A percentile compares a stretch with the other conserved stretches of the same genome.
phyloP scores from a whole-genome alignment of 35 echinoderm and acorn worm genomes.

The Ophioderma brevispina region DNA sequence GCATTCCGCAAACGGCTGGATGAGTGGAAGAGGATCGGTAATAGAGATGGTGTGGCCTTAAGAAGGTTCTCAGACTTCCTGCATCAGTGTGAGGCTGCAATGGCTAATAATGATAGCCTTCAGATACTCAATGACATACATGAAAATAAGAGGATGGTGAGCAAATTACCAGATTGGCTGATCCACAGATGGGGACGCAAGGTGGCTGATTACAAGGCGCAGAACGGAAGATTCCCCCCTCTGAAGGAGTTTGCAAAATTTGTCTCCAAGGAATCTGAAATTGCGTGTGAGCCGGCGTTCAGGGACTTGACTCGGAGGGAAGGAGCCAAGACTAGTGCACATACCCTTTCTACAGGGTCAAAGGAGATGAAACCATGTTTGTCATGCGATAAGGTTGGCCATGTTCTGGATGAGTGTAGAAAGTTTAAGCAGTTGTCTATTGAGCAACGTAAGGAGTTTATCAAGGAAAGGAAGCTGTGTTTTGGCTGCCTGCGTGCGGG shows the following conservation, averaged over 20 bases:
- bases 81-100: slow-evolving; percentile 6
- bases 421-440: slow-evolving; percentile 24
- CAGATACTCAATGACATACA: not conserved
- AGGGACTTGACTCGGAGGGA: not conserved
- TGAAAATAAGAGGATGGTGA: slow-evolving; percentile 22
- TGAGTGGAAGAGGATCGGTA: slow-evolving; percentile 33
- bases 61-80: slow-evolving; percentile 9
- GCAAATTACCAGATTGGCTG: slow-evolving; percentile 30
- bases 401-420: slow-evolving; percentile 31
- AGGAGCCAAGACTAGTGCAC: not conserved
- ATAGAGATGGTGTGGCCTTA: not conserved
- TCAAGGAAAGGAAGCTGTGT: slow-evolving; percentile 47
- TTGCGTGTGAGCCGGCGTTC: slow-evolving; percentile 41
- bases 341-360: not conserved
- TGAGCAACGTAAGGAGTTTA: slow-evolving; percentile 51
- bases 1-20: slow-evolving; percentile 7
- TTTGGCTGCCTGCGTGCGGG: slow-evolving; percentile 77
- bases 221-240: not conserved
- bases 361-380: not conserved
- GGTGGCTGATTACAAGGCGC: not conserved
- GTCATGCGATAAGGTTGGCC: not conserved
- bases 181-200: slow-evolving; percentile 5
- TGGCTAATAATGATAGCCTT: not conserved
- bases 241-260: slow-evolving; percentile 41
- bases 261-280: slow-evolving; percentile 32